Percentiles rank a stretch among this genome's conserved stretches.
Conservation (phyloP, 2,797 vertebrate species). For the Protosalanx chinensis region DNA sequence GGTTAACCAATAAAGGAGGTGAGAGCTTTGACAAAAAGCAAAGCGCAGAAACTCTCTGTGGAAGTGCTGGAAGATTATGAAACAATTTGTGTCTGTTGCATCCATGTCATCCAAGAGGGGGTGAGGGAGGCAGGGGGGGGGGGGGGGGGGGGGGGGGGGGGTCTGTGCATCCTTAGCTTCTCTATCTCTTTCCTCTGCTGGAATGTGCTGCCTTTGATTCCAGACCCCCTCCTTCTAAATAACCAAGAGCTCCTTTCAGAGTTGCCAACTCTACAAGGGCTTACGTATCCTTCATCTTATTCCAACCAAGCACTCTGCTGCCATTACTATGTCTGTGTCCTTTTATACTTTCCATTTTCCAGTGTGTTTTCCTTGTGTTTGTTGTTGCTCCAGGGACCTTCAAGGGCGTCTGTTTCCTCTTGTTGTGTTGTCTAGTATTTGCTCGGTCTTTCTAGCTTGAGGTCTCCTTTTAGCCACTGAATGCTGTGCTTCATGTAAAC, state of each 20-base stretch:
- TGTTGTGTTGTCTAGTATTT: conserved; percentile 22
- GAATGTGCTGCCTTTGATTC: conserved; percentile 70
- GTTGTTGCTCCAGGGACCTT: conserved; percentile 54
- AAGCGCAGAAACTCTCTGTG: neutral
- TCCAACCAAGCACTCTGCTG: conserved; percentile 54
- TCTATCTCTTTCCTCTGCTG: conserved; percentile 57
- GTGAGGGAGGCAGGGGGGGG: no score
- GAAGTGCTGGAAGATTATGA: conserved; percentile 35
- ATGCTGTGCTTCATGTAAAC: conserved; percentile 12
- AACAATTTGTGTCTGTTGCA: conserved; percentile 59
- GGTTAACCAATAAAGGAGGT: neutral
- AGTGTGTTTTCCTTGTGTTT: conserved; percentile 44
- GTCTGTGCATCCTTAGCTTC: conserved; percentile 48
- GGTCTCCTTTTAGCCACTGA: conserved; percentile 28
- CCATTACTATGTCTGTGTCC: conserved; percentile 45
- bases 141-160: conserved; percentile 30
- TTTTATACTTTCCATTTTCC: neutral
- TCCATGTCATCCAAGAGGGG: no score
- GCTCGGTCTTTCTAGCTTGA: conserved; percentile 37
- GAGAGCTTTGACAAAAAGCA: conserved; percentile 34
- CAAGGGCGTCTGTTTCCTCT: conserved; percentile 50
- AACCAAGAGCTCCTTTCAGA: conserved; percentile 66
- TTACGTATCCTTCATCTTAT: conserved; percentile 65
- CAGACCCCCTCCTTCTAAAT: conserved; percentile 55
- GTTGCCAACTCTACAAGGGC: conserved; percentile 64